A percentile compares a stretch with the other conserved stretches of the same genome.
Conservation (phyloP, 1,140 invertebrate species). For the Lepidurus arcticus region DNA sequence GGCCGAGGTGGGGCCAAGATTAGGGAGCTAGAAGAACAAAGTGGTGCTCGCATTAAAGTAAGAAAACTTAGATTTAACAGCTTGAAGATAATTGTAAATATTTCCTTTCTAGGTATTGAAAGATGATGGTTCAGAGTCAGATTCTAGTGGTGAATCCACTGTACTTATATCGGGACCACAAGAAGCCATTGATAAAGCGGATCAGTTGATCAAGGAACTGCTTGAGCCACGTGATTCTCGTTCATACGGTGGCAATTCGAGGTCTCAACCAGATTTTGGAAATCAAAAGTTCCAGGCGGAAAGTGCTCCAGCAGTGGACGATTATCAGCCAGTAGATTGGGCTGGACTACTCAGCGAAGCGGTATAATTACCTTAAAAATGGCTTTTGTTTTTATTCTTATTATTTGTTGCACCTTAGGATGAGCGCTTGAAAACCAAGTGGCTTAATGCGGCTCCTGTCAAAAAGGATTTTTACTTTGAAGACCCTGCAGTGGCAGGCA, state of each 20-base stretch:
- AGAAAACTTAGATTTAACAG: neutral
- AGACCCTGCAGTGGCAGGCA: slow-evolving; percentile 59
- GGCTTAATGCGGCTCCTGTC: slow-evolving; percentile 58
- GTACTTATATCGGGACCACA: slow-evolving; percentile 48
- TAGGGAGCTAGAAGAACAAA: slow-evolving; percentile 60
- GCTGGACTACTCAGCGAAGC: slow-evolving; percentile 41
- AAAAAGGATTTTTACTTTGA: slow-evolving; percentile 81
- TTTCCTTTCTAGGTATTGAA: slow-evolving; percentile 24
- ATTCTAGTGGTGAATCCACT: slow-evolving; percentile 28
- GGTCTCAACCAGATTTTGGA: neutral
- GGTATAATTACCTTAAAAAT: slow-evolving; percentile 35
- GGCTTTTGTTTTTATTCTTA: neutral
- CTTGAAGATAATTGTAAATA: neutral
- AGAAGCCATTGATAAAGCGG: slow-evolving; percentile 50
- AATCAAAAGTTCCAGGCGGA: slow-evolving; percentile 38
- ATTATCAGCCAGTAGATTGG: slow-evolving; percentile 46
- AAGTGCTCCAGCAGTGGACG: slow-evolving; percentile 29
- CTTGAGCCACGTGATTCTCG: slow-evolving; percentile 34
- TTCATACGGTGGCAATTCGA: slow-evolving; percentile 10
- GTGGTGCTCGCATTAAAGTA: slow-evolving; percentile 53
- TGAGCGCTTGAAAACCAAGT: slow-evolving; percentile 50
- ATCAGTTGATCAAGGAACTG: slow-evolving; percentile 51
- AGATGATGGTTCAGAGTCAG: slow-evolving; percentile 18
- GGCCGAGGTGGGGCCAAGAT: slow-evolving; percentile 69
- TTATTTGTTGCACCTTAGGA: slow-evolving; percentile 45